Evolutionary conservation across 2,888 invertebrate species (phyloP).

Genomic region (Drosophila barbarae): DNA sequence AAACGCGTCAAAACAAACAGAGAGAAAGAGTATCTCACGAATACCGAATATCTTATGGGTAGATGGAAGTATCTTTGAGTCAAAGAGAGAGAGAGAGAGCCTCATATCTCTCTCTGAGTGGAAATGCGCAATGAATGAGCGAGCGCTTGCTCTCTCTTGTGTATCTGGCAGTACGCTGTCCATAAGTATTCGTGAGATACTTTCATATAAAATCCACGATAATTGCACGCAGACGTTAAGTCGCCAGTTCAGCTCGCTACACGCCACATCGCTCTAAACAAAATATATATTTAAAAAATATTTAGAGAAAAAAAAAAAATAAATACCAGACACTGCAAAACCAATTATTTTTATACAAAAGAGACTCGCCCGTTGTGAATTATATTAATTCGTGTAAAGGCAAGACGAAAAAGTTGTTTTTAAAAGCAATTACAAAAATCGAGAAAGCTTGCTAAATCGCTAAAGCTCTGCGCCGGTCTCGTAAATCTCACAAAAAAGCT

Average conservation of each 20-base stretch:
- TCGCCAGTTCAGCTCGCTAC: constrained; percentile 80
- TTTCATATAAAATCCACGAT: constrained; percentile 77
- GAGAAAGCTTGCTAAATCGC: constrained; percentile 35
- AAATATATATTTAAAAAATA: constrained; percentile 23
- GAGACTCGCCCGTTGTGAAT: constrained; percentile 57
- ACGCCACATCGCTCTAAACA: constrained; percentile 36
- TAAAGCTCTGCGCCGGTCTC: constrained; percentile 75
- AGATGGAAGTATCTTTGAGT: constrained; percentile 13
- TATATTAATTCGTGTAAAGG: constrained; percentile 51
- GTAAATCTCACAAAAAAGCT: constrained; percentile 62
- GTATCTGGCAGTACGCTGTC: constrained; percentile 4
- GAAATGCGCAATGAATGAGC: constrained; percentile 15
- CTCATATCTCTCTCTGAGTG: not conserved
- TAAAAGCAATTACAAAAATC: constrained; percentile 18
- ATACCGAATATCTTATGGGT: constrained; percentile 30
- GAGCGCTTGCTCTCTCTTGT: constrained; percentile 5
- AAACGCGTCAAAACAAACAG: constrained; percentile 71
- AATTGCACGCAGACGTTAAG: constrained; percentile 83
- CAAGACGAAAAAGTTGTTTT: constrained; percentile 15
- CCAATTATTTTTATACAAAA: constrained; percentile 41
- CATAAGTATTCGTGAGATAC: constrained; percentile 14
- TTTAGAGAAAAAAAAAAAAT: constrained; percentile 15
- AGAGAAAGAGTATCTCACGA: constrained; percentile 50
- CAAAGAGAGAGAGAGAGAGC: constrained; percentile 1
- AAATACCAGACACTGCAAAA: constrained; percentile 16